Evolutionary conservation across 2,113 vertebrate genomes (phyloP), one percentile per base, ranked within the genome.

Genomic region (Larimichthys crocea): DNA sequence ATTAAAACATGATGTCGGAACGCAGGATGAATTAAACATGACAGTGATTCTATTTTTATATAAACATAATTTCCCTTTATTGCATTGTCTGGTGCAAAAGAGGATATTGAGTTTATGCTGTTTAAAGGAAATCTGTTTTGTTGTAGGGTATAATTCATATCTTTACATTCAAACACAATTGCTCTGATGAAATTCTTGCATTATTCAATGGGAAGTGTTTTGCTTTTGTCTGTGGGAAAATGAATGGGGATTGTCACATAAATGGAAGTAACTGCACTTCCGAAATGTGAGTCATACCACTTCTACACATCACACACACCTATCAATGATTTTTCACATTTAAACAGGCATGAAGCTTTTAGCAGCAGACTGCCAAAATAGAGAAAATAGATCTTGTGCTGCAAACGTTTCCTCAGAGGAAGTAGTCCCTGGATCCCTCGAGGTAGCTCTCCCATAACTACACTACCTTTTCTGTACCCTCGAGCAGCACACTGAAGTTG

Each of bases 131-230:
- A 65, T 71, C 14, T 40, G 15, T 67, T 83, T 68, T 64, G 44
- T 71, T 55, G 24, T 35, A 46, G 31, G 11, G 2, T 60, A 8
- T 60, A 60, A 44, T 35, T 69, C 56, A 48, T 49, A 53, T 57
- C 12, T 68, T 62, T 59, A 26, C 60, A 20, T 75, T 69, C 1
- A 69, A 35, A 78, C 74, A 53, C 53, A 71, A 65, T 29, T 53
- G 57, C 15, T 42, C 5, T 2, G 20, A 20, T 79, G 46, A 66
- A 79, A 60, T 66, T 31, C 29, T 16, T 63, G 61, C 56, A 69
- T 80, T 73, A 79, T 80, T 73, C 42, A 77, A 76, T 48, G 29
- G 12, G 48, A 60, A 61, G 19, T 49, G 46, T 64, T 77, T 64
- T 44, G 35, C 50, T 35, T 66, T 19, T 24, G 35, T 63, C 50